phyloP scores from a whole-genome alignment of 1,140 invertebrate genomes.

The Galendromus occidentalis region DNA sequence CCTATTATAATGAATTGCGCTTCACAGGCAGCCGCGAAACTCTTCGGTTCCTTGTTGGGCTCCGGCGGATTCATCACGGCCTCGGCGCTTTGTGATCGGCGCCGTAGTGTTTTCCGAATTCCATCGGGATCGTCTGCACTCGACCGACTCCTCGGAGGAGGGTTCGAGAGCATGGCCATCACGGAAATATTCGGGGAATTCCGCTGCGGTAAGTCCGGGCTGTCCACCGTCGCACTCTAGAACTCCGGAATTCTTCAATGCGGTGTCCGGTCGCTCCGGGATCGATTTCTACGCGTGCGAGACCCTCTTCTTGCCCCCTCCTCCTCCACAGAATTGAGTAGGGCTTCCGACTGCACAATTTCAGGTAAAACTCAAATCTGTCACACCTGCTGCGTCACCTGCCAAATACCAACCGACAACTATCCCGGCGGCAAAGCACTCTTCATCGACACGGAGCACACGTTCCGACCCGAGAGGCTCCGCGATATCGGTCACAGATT shows the following conservation, averaged over 20 bases:
- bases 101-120: conserved; percentile 48
- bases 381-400: conserved; percentile 54
- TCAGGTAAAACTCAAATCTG: conserved; percentile 48
- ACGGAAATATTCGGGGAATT: conserved; percentile 36
- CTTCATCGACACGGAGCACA: conserved; percentile 59
- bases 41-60: neutral
- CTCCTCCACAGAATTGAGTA: no score
- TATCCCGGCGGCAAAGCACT: conserved; percentile 58
- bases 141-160: conserved; percentile 40
- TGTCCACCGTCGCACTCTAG: no score
- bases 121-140: conserved; percentile 49
- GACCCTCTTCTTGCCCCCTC: no score
- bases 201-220: conserved; percentile 35
- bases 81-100: conserved; percentile 45
- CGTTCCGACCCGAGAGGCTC: conserved; percentile 36
- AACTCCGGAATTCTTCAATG: no score
- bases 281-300: no score
- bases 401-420: conserved; percentile 46
- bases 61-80: conserved; percentile 47
- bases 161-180: conserved; percentile 35
- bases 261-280: no score
- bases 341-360: no score
- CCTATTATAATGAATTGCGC: no score
- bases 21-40: neutral
- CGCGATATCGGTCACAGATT: conserved; percentile 52